Conservation (phyloP, 2,113 vertebrate species). For the Phainopepla nitens region DNA sequence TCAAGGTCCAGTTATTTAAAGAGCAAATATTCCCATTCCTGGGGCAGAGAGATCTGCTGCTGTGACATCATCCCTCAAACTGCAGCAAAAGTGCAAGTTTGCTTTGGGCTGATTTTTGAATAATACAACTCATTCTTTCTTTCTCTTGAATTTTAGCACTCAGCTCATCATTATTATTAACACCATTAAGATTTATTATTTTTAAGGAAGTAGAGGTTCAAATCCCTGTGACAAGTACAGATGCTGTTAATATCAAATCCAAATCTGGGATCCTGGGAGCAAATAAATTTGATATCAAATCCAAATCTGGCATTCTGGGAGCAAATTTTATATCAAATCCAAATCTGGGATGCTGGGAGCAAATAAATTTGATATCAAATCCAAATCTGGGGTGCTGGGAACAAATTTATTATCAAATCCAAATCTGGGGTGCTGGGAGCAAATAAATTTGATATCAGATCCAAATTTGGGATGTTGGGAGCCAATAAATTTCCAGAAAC, state of each 20-base stretch:
- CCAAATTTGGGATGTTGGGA: background rate
- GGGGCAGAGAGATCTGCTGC: background rate
- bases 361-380: too few relatives aligned
- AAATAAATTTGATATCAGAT: background rate
- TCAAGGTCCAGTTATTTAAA: background rate
- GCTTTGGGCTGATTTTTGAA: background rate
- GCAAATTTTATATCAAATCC: too few relatives aligned
- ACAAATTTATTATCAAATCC: too few relatives aligned
- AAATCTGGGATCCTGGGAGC: background rate
- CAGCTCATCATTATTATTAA: too few relatives aligned
- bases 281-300: background rate
- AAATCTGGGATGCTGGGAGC: too few relatives aligned
- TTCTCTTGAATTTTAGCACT: background rate
- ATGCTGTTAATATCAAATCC: fast-evolving
- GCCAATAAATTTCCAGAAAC: background rate
- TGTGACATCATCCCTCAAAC: background rate
- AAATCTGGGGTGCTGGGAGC: background rate
- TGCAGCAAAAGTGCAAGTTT: background rate
- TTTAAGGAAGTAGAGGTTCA: background rate
- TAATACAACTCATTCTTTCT: fast-evolving
- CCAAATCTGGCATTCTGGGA: too few relatives aligned
- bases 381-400: too few relatives aligned
- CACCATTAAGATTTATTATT: background rate
- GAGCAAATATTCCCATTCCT: constrained; percentile 13
- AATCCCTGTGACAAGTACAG: background rate